A percentile compares a stretch with the other conserved stretches of the same genome.
Evolutionary conservation across 2,888 invertebrate genomes (phyloP).

Genomic region (Chymomyza amoena): DNA sequence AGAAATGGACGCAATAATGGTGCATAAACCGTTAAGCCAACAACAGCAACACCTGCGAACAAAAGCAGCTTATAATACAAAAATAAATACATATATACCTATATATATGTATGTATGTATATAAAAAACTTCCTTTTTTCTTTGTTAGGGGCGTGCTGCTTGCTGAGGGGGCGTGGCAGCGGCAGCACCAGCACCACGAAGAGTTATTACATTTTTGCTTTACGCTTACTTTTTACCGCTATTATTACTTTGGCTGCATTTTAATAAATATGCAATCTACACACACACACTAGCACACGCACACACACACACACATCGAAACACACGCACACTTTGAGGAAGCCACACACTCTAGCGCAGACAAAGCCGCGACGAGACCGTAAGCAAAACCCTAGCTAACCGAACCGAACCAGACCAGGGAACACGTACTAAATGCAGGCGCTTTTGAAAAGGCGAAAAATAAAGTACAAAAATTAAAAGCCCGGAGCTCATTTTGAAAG

Average conservation of each 20-base stretch:
- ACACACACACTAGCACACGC: conserved; percentile 40
- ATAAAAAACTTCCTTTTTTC: not conserved
- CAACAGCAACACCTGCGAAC: conserved; percentile 72
- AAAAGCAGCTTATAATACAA: conserved; percentile 63
- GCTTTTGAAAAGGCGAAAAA: not conserved
- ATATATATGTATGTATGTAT: not conserved
- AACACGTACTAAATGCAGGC: not conserved
- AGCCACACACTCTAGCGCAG: conserved; percentile 10
- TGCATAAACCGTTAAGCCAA: conserved; percentile 61
- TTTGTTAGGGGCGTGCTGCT: not conserved
- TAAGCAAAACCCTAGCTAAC: not conserved
- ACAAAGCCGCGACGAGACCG: conserved; percentile 26
- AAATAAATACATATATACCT: not conserved
- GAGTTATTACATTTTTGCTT: conserved; percentile 68
- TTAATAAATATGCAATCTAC: conserved; percentile 72
- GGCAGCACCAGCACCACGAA: conserved; percentile 48
- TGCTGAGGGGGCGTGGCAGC: conserved; percentile 30
- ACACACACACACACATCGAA: conserved; percentile 11
- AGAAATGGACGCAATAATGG: conserved; percentile 35
- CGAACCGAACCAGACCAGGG: not conserved
- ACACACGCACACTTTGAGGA: not conserved
- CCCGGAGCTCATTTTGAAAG: not conserved
- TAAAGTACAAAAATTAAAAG: not conserved
- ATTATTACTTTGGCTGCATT: conserved; percentile 46
- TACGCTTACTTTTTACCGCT: conserved; percentile 12